These are phyloP conservation scores for Crypturellus tataupa DNA, from an alignment of 2,797 vertebrate genomes.

Conservation along the genomic window DNA sequence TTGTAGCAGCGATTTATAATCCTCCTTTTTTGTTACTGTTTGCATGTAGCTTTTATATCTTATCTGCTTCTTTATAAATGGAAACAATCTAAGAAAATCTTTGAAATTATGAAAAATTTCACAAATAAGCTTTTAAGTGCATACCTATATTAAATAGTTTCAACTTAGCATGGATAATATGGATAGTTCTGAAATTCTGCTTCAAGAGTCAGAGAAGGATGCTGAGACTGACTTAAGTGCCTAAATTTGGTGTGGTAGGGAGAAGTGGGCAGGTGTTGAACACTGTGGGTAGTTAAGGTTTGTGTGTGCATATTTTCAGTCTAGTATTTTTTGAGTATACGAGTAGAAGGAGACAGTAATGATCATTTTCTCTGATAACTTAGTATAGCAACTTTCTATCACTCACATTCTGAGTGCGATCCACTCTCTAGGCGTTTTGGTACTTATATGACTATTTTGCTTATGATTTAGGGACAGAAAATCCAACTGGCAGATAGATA, in stretches of 20 bases:
- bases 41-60: not conserved
- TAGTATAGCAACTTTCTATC: not conserved
- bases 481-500: not conserved
- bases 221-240: not conserved
- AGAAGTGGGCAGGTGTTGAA: not conserved
- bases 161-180: not conserved
- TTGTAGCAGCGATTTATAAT: not conserved
- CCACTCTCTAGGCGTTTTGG: not conserved
- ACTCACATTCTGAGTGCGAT: not conserved
- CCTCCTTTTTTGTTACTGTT: not conserved
- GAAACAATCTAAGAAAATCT: not conserved
- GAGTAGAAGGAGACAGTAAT: not conserved
- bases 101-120: not conserved
- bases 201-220: not conserved
- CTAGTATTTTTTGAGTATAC: not conserved
- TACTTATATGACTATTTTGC: not conserved
- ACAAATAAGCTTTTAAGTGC: not conserved
- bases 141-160: not conserved
- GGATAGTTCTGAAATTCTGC: not conserved
- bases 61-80: not conserved
- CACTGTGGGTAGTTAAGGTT: not conserved
- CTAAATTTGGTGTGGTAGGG: not conserved
- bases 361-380: not conserved
- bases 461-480: not conserved
- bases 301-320: not conserved